Evolutionary conservation across 2,797 vertebrate species (phyloP).

Genomic region (Brachymystax lenok): DNA sequence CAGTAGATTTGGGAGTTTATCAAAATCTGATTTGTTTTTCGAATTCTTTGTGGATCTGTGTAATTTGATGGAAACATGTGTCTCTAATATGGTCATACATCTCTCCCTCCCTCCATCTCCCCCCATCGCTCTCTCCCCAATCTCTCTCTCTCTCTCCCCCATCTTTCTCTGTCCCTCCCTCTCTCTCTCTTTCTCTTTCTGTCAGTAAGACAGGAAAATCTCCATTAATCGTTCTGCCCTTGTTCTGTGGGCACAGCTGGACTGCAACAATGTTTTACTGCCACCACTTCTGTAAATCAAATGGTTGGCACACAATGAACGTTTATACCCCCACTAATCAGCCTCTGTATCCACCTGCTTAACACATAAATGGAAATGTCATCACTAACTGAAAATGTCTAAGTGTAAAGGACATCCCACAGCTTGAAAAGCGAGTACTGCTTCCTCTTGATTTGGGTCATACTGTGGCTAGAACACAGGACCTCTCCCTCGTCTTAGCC

Average conservation of each 20-base stretch:
- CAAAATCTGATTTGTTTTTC: too few species aligned
- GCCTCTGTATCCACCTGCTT: not conserved
- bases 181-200: not conserved
- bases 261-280: constrained; percentile 7
- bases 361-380: not conserved
- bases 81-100: too few species aligned
- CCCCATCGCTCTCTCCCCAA: constrained; percentile 3
- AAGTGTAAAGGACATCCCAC: not conserved
- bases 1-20: too few species aligned
- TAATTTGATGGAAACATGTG: too few species aligned
- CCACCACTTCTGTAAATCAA: constrained; percentile 21
- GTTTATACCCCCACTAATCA: not conserved
- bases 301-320: constrained; percentile 3
- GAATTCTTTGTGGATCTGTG: too few species aligned
- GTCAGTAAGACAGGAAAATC: constrained; percentile 13
- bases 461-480: too few species aligned
- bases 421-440: not conserved
- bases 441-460: too few species aligned
- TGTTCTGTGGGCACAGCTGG: constrained; percentile 21
- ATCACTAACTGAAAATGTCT: not conserved
- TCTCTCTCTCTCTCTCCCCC: not conserved
- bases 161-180: too few species aligned
- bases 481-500: too few species aligned
- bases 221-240: constrained; percentile 1
- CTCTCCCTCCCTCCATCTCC: too few species aligned